phyloP scores from a whole-genome alignment of 64 coral and sea anemone genomes.

The Stichodactyla mertensii region DNA sequence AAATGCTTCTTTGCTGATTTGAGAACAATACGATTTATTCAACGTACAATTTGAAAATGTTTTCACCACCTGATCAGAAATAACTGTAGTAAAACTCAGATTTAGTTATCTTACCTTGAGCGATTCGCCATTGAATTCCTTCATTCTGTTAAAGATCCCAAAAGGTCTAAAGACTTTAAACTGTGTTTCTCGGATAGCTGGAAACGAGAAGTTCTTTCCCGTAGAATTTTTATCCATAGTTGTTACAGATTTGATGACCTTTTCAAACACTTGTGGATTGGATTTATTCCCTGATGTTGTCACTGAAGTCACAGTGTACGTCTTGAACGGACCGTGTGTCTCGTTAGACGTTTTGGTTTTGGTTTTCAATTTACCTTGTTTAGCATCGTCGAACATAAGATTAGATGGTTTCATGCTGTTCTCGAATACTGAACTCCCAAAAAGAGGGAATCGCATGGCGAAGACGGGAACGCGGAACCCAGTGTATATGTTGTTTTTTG shows the following conservation, averaged over 20 bases:
- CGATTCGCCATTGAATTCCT: background rate
- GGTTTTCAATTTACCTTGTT: slow-evolving; percentile 56
- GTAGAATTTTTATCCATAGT: slow-evolving; percentile 38
- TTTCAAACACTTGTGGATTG: slow-evolving; percentile 49
- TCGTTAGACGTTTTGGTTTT: slow-evolving; percentile 68
- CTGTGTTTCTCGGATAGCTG: background rate
- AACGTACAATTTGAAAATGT: background rate
- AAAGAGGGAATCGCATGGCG: slow-evolving; percentile 52
- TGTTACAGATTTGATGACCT: slow-evolving; percentile 59
- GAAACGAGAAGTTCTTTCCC: background rate
- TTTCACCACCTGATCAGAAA: background rate
- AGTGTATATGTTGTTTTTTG: background rate
- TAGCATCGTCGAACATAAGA: slow-evolving; percentile 16
- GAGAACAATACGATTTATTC: too few relatives aligned
- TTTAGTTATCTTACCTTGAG: background rate
- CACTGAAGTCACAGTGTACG: slow-evolving; percentile 61
- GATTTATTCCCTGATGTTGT: slow-evolving; percentile 82
- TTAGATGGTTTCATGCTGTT: background rate
- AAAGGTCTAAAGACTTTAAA: background rate
- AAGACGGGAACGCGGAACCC: slow-evolving; percentile 27
- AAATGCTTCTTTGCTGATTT: too few relatives aligned
- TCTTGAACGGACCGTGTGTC: slow-evolving; percentile 61
- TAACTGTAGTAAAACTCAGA: too few relatives aligned
- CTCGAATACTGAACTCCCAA: slow-evolving; percentile 11
- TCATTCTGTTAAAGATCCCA: background rate